phyloP scores from a whole-genome alignment of 1,140 invertebrate species.

The Choristoneura fumiferana region DNA sequence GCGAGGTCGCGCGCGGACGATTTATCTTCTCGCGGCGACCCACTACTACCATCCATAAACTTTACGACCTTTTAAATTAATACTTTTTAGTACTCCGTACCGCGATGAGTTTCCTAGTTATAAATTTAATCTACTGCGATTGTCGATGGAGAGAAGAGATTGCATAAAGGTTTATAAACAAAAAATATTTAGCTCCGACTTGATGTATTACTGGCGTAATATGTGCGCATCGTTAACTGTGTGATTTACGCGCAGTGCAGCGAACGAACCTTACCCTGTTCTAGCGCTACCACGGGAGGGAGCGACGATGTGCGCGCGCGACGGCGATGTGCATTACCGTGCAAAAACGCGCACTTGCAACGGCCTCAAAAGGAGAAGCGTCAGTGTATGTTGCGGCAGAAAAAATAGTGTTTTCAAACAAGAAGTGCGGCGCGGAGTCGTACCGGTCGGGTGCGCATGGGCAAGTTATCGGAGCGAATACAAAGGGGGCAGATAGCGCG shows the following conservation, averaged over 20 bases:
- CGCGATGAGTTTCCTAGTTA: constrained; percentile 27
- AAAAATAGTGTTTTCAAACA: constrained; percentile 70
- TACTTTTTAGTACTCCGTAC: constrained; percentile 24
- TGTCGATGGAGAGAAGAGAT: constrained; percentile 20
- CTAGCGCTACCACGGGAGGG: constrained; percentile 39
- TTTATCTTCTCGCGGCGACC: constrained; percentile 54
- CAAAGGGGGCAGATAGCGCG: constrained; percentile 75
- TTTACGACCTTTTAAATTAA: constrained; percentile 48
- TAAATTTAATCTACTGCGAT: constrained; percentile 29
- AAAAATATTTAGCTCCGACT: constrained; percentile 42
- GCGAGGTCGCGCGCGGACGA: constrained; percentile 61
- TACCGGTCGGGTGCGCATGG: constrained; percentile 74
- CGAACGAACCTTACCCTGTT: constrained; percentile 52
- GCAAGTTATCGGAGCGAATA: constrained; percentile 77
- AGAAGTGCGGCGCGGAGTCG: constrained; percentile 65
- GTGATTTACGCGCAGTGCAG: constrained; percentile 55
- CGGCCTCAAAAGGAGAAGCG: constrained; percentile 40
- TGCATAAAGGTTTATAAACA: constrained; percentile 26
- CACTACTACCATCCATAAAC: constrained; percentile 40
- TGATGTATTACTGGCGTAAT: constrained; percentile 55
- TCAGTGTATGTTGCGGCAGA: constrained; percentile 57
- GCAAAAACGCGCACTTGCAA: constrained; percentile 30
- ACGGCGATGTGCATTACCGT: constrained; percentile 50
- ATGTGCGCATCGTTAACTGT: constrained; percentile 63
- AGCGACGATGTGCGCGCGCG: constrained; percentile 24